Percentiles rank a stretch among this genome's conserved stretches.
These are phyloP conservation scores for Phrynocephalus guinanensis DNA, from an alignment of 2,797 vertebrate genomes.

Conservation along the genomic window DNA sequence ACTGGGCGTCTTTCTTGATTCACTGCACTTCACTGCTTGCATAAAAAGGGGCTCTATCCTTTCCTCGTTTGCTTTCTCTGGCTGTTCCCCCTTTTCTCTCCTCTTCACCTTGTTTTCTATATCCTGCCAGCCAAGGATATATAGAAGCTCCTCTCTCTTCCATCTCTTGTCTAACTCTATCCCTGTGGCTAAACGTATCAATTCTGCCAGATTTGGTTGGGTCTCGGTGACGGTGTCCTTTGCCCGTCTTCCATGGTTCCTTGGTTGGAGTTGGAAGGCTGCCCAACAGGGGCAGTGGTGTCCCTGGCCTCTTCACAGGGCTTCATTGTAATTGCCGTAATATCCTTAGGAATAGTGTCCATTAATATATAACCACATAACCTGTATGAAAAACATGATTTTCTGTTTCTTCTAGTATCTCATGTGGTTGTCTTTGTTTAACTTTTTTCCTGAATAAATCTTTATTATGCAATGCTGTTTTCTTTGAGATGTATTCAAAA, in stretches of 20 bases:
- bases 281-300: no score
- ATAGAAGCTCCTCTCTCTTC: no score
- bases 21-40: background rate
- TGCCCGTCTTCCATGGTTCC: no score
- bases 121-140: no score
- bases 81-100: no score
- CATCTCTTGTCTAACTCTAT: no score
- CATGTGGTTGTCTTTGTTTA: background rate
- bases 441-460: constrained; percentile 14
- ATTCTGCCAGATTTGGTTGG: no score
- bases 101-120: no score
- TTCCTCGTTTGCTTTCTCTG: background rate
- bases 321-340: background rate
- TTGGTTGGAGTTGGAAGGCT: no score
- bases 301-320: no score
- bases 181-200: no score
- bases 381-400: background rate
- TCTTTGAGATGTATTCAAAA: background rate
- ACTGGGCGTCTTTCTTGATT: background rate
- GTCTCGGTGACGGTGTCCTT: no score
- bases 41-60: background rate
- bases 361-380: background rate
- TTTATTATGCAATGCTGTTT: background rate
- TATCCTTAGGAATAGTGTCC: background rate
- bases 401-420: constrained; percentile 4